Conservation (phyloP, 2,888 invertebrate species). For the Noctua comes region DNA sequence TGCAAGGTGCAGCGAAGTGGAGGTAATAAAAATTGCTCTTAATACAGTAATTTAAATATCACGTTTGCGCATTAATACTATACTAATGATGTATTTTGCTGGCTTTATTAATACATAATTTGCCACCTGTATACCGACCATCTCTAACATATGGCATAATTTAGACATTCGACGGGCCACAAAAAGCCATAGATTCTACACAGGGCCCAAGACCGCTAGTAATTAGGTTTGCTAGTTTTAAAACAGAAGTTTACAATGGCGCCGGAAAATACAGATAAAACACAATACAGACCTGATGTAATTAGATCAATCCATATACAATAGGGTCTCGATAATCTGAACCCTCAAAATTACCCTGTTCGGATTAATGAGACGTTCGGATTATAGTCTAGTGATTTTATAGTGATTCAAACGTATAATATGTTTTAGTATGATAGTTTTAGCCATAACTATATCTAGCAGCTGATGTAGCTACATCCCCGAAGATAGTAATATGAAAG, state of each 20-base stretch:
- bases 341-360: too few species aligned
- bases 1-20: not conserved
- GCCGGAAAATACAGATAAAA: not conserved
- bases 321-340: too few species aligned
- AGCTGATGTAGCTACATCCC: too few species aligned
- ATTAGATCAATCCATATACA: not conserved
- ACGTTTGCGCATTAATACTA: not conserved
- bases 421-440: too few species aligned
- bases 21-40: not conserved
- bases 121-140: not conserved
- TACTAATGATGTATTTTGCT: not conserved
- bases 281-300: not conserved
- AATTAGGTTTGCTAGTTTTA: not conserved
- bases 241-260: slow-evolving; percentile 13
- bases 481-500: too few species aligned
- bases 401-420: too few species aligned
- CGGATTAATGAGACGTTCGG: too few species aligned
- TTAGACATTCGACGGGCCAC: not conserved
- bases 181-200: not conserved
- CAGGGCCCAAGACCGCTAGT: not conserved
- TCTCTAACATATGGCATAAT: not conserved
- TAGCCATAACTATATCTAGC: too few species aligned
- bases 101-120: not conserved
- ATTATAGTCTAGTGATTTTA: too few species aligned
- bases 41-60: not conserved